These are phyloP conservation scores for Pristis pectinata DNA, from an alignment of 2,797 vertebrate genomes.

Conservation along the genomic window DNA sequence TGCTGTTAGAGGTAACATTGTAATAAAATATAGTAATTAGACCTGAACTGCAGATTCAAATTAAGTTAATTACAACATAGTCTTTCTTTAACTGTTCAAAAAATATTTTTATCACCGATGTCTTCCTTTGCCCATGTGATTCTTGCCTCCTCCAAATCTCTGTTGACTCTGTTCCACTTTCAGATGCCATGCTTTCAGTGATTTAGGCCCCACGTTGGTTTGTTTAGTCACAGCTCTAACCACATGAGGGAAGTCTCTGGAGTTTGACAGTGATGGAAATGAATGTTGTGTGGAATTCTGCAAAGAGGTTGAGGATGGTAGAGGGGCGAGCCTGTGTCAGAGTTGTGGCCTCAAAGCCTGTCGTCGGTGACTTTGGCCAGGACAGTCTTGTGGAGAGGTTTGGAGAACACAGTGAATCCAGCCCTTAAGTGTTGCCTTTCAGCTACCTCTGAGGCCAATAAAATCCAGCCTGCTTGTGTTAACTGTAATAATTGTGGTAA, in stretches of 20 bases:
- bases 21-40: constrained; percentile 25
- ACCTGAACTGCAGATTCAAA: neutral
- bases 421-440: neutral
- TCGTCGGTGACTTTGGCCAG: too few relatives aligned
- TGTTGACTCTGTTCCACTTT: neutral
- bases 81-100: neutral
- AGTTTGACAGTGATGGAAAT: neutral
- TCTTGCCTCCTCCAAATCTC: neutral
- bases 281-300: neutral
- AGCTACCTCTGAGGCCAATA: neutral
- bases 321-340: too few relatives aligned
- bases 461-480: neutral
- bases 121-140: neutral
- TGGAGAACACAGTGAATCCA: neutral
- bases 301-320: neutral
- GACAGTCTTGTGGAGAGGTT: neutral
- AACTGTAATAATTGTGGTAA: neutral
- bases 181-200: neutral
- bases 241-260: neutral
- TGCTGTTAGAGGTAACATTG: constrained; percentile 20
- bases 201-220: neutral
- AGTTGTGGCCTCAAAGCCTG: too few relatives aligned
- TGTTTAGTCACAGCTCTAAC: neutral
- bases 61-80: constrained; percentile 17
- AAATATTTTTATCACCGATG: neutral